Evolutionary conservation across 2,113 vertebrate species (phyloP).

Genomic region (Alectura lathami): DNA sequence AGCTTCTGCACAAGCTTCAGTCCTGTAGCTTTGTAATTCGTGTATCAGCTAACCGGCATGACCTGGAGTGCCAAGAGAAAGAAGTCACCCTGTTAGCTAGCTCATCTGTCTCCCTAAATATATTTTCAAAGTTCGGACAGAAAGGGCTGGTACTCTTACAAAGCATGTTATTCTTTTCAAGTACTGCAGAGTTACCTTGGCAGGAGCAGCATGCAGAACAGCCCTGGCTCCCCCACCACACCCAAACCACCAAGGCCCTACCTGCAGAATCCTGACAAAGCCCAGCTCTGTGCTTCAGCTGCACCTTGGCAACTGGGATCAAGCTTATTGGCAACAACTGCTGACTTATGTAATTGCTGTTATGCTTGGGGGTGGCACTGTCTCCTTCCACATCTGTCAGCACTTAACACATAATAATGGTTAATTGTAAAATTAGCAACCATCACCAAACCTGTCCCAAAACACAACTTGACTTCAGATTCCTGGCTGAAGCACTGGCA

Average conservation of each 20-base stretch:
- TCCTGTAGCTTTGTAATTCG: background rate
- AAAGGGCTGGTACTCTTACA: background rate
- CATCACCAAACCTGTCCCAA: background rate
- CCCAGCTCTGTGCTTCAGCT: background rate
- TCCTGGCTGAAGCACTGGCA: background rate
- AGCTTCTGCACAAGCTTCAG: background rate
- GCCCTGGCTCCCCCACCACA: background rate
- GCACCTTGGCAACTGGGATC: background rate
- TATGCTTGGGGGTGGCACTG: background rate
- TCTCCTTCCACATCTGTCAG: background rate
- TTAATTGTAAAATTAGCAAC: constrained; percentile 12
- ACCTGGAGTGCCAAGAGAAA: background rate
- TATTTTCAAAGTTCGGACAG: background rate
- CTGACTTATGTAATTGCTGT: background rate
- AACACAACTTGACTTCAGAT: background rate
- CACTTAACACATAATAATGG: background rate
- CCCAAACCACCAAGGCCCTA: background rate
- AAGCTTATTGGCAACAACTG: background rate
- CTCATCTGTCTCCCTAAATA: background rate
- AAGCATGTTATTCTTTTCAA: background rate
- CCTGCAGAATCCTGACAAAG: background rate
- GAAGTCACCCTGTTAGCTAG: background rate
- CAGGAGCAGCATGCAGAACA: fast-evolving
- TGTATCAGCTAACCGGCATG: background rate
- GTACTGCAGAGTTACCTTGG: background rate